Conservation (phyloP, 2,888 invertebrate genomes). For the Perizoma affinitatum region DNA sequence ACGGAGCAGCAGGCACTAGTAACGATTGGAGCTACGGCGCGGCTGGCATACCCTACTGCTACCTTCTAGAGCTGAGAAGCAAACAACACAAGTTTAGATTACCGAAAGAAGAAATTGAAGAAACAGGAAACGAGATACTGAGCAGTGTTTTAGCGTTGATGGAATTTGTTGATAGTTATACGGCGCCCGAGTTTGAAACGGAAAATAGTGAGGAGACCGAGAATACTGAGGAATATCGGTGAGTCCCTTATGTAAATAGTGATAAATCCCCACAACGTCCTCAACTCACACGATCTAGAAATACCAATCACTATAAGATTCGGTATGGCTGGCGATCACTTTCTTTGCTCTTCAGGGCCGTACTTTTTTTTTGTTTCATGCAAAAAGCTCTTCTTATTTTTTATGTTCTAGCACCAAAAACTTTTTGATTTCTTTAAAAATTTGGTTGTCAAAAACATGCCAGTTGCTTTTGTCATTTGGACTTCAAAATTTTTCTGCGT, state of each 20-base stretch:
- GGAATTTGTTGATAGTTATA: slow-evolving; percentile 64
- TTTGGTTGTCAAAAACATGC: background rate
- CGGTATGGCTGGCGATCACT: too few relatives aligned
- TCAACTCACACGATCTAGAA: too few relatives aligned
- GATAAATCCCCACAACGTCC: too few relatives aligned
- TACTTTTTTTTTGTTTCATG: too few relatives aligned
- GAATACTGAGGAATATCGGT: slow-evolving; percentile 14
- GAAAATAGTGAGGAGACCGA: background rate
- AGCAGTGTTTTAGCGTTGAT: slow-evolving; percentile 64
- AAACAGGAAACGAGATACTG: slow-evolving; percentile 66
- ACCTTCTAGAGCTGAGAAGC: slow-evolving; percentile 71
- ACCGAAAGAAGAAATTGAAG: slow-evolving; percentile 69
- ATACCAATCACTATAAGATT: too few relatives aligned
- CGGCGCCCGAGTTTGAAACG: slow-evolving; percentile 13
- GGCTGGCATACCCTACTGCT: slow-evolving; percentile 71
- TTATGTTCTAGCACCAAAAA: too few relatives aligned
- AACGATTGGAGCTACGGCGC: slow-evolving; percentile 69
- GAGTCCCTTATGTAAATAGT: slow-evolving; percentile 2
- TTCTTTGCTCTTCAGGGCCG: too few relatives aligned
- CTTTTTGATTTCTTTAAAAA: too few relatives aligned
- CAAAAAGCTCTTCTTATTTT: too few relatives aligned
- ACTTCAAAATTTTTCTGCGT: slow-evolving; percentile 12
- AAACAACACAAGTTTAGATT: slow-evolving; percentile 66
- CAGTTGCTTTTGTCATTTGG: slow-evolving; percentile 1
- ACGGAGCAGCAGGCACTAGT: slow-evolving; percentile 71